Base-by-base conservation (phyloP, 2,888 invertebrate genomes). In the Plebejus anna region DNA sequence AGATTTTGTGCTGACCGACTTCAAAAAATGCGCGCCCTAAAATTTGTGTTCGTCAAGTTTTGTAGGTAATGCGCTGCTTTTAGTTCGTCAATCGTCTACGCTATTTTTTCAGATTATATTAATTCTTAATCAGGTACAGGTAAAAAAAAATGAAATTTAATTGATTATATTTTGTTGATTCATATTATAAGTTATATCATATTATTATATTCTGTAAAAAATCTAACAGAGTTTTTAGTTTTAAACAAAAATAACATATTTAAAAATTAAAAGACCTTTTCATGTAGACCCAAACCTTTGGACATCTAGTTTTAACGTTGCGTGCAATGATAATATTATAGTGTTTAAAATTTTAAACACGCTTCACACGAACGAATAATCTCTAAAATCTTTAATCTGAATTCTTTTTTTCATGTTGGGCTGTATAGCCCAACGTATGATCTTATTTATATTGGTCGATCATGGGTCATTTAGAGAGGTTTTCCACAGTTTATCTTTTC, bases 1-100 rank as follows among this genome's bases (percentile, higher is more conserved):
- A 87, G 83, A 88, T 86, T 89, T 88, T 88, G 88, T 89, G 87
- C 82, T 80, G 80, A 77, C 77, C 81, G 80, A 80, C 80, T 79
- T 81, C 57, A 57, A 71, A 71, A 71, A 70, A 71, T 55, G 36
- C 42, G 11, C 38, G 66, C 47, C 75, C 38, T 38, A 70, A 70
- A 70, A 38, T 70, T 66, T 13, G 36, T 22, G 16, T 32, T 9
- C 38, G 71, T 38, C 71, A 71, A 42, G 42, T 71, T 13, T 66
- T 66, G 61, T 11, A 11, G 22, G 22, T 22, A 22, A 9, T 61
- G 61, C 28, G 11, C 66, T 3, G 4, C 13, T 22, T 22, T 4
- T 66, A 1, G 5, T 32, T 22, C 22, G 22, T 22, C 22, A 22
- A 22, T 66, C 13, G 55, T 55, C 55, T 55, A 16, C 55, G 6